phyloP scores from a whole-genome alignment of 2,797 vertebrate species.

The Tokudaia tokunoshimensis region DNA sequence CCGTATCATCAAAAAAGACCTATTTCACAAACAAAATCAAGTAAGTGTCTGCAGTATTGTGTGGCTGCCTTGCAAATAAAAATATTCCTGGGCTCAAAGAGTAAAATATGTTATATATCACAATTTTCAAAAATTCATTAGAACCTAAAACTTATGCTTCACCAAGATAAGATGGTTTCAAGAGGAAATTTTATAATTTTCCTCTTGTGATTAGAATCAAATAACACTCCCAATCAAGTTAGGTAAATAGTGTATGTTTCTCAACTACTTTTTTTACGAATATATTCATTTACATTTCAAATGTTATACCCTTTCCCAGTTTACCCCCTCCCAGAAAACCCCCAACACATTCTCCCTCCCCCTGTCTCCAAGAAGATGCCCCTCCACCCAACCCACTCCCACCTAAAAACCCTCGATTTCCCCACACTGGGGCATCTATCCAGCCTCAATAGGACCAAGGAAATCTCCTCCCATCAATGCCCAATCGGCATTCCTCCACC shows the following conservation, averaged over 20 bases:
- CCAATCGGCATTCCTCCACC: too few relatives aligned
- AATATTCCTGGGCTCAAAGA: background rate
- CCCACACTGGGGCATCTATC: too few relatives aligned
- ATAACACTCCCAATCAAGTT: background rate
- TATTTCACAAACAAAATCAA: conserved; percentile 47
- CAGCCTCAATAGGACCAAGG: too few relatives aligned
- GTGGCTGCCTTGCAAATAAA: conserved; percentile 5
- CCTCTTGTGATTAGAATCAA: background rate
- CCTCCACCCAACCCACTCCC: too few relatives aligned
- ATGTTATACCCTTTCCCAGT: too few relatives aligned
- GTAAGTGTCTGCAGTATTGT: background rate
- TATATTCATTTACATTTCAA: too few relatives aligned
- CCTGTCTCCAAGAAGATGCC: too few relatives aligned
- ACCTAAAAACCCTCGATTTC: too few relatives aligned
- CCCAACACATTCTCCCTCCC: too few relatives aligned
- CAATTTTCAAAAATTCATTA: background rate
- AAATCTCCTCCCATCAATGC: too few relatives aligned
- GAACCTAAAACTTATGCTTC: background rate
- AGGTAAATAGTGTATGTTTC: background rate
- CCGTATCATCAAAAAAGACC: conserved; percentile 27
- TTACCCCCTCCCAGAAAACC: too few relatives aligned
- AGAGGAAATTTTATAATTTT: background rate
- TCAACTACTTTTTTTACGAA: background rate
- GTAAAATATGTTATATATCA: background rate
- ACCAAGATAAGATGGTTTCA: background rate